phyloP scores from a whole-genome alignment of 2,888 invertebrate genomes.

The Eupithecia insigniata region DNA sequence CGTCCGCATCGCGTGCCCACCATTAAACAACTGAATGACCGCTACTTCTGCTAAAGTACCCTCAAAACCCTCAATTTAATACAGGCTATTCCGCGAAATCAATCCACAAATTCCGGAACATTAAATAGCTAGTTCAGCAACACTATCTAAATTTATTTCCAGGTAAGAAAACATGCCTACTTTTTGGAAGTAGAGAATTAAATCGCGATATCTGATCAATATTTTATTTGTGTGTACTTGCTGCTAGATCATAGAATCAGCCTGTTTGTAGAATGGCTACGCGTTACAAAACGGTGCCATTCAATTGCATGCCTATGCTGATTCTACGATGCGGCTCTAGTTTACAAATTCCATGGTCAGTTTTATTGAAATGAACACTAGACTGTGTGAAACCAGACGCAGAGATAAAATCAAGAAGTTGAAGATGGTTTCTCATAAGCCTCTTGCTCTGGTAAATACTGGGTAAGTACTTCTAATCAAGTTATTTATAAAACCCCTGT shows the following conservation, averaged over 20 bases:
- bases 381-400: background rate
- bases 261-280: background rate
- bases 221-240: too few species aligned
- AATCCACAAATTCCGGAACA: conserved; percentile 40
- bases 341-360: too few species aligned
- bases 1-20: conserved; percentile 57
- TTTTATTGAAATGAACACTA: too few species aligned
- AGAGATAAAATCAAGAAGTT: background rate
- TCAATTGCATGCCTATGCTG: background rate
- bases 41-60: conserved; percentile 47
- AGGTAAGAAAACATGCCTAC: background rate
- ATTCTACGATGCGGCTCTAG: background rate
- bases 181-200: background rate
- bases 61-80: conserved; percentile 50
- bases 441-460: background rate
- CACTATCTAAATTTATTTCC: conserved; percentile 16
- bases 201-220: background rate
- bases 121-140: conserved; percentile 38
- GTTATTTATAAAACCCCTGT: background rate
- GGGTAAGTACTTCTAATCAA: background rate
- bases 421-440: background rate
- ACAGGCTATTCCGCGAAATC: conserved; percentile 45
- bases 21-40: conserved; percentile 47
- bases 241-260: too few species aligned
- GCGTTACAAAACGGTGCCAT: background rate